Evolutionary conservation across 2,113 vertebrate species (phyloP), one percentile per base, ranked within the genome.

Genomic region (Danio rerio): DNA sequence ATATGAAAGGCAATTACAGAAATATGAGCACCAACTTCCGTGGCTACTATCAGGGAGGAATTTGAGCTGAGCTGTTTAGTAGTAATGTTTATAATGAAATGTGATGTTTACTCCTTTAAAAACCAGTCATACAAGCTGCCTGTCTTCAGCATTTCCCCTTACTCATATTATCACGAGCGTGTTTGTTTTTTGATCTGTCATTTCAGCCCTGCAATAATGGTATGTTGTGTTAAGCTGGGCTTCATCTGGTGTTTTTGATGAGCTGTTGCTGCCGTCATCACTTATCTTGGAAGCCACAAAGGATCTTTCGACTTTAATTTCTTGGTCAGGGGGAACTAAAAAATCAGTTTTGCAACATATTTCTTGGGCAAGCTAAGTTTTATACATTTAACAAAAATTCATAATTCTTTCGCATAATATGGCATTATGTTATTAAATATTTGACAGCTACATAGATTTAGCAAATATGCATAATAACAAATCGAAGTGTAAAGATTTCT

Each of bases 181-280:
- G 42, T 59, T 75, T 75, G 40, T 62, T 62, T 62, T 62, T 49
- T 15, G 58, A 50, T 6, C 3, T 77, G 42, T 47, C 10, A 77
- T 77, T 62, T 58, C n/a, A 58, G 55, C 40, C 53, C 5, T 3
- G 9, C 42, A 73, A 56, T 58, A 74, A 58, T 74, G 59, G 18
- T 45, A 21, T 76, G n/a, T 15, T 9, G 5, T 20, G 4, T 21
- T 13, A 20, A 45, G 40, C 21, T 49, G 56, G 7, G 11, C 11
- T 61, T 76, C 7, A 15, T 61, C 42, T 56, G 6, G 5, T 20
- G n/a, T 20, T 43, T 70, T 70, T 70, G n/a, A 70, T 50, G 45
- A 56, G 7, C 6, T 15, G 18, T 21, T 49, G 31, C 31, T 59
- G 56, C 10, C 8, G 9, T 73, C 21, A 40, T 53, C 1, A 7